Evolutionary conservation across 1,140 invertebrate species (phyloP).

Genomic region (Anoplolepis gracilipes): DNA sequence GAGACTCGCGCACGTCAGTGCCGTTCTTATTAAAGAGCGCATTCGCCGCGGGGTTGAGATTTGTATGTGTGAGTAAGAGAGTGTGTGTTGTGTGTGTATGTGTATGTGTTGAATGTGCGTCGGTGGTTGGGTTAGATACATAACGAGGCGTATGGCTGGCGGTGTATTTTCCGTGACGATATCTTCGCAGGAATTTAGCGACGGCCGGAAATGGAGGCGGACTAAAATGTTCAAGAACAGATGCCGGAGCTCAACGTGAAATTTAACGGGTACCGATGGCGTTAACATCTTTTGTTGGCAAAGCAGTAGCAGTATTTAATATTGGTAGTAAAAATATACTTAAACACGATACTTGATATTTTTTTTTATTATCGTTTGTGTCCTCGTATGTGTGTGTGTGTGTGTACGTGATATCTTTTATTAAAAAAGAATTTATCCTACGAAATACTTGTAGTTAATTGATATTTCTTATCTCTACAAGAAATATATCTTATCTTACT

Average conservation of each 20-base stretch:
- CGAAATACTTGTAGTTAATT: neutral
- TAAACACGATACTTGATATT: neutral
- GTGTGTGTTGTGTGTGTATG: neutral
- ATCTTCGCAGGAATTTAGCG: conserved; percentile 52
- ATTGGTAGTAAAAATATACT: too few relatives aligned
- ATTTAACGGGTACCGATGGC: conserved; percentile 13
- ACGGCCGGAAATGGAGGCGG: conserved; percentile 43
- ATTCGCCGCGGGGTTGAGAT: neutral
- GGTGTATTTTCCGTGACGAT: conserved; percentile 41
- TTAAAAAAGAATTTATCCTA: neutral
- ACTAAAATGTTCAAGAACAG: conserved; percentile 13
- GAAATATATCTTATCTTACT: conserved; percentile 7
- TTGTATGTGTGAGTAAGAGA: neutral
- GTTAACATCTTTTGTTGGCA: neutral
- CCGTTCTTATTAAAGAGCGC: conserved; percentile 54
- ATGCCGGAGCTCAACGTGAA: conserved; percentile 1
- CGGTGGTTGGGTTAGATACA: neutral
- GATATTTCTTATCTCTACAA: neutral
- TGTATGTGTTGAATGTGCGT: neutral
- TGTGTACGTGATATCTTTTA: neutral
- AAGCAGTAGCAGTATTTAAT: neutral
- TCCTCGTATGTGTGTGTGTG: too few relatives aligned
- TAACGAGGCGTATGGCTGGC: conserved; percentile 15
- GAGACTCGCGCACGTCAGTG: conserved; percentile 21
- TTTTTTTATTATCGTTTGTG: too few relatives aligned